Base-by-base conservation (phyloP, 2,888 invertebrate genomes). In the Pyralis farinalis region DNA sequence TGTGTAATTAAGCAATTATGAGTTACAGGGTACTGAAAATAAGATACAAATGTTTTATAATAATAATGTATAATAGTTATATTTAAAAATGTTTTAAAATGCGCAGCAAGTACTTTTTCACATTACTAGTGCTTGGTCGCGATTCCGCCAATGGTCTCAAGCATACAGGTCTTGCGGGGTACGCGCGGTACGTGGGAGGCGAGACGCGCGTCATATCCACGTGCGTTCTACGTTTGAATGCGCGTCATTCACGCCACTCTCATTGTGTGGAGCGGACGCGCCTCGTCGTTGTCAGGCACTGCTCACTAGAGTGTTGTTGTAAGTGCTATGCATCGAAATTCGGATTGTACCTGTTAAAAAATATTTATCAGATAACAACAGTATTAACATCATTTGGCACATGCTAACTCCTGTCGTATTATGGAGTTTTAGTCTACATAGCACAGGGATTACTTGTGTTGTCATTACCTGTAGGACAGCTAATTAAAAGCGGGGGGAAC, bases 321-420 rank as follows among this genome's bases (percentile, higher is more conserved):
- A 85, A 35, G 83, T 84, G 85, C 88, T 88, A 66, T 87, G 78
- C 79, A 86, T 76, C 50, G 88, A 87, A 47, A 87, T 83, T 48
- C 86, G 77, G 43, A 87, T 84, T 22, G 88, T 87, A 69, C 87
- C 88, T 88, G 71, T 27, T 5, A 51, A 51, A 63, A 53, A 25
- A 39, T 21, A 16, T 44, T 30, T 34, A 38, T 46, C 42, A 9
- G 33, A 42, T 9, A 12, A 10, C 11, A 27, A 7, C 1, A 7
- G 20, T 27, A 7, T 9, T 1, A 6, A 29, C 7, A 11, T 7
- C 32, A 7, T 6, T 16, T 16, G 12, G 25, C 40, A 29, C 42
- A 43, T 41, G 42, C 44, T 25, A 25, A 33, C 34, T 37, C 40
- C 47, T 43, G 46, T 41, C 35, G 9, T 37, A 33, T 11, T 36